Evolutionary conservation across 2,797 vertebrate genomes (phyloP).

Genomic region (Myripristis jacobus): DNA sequence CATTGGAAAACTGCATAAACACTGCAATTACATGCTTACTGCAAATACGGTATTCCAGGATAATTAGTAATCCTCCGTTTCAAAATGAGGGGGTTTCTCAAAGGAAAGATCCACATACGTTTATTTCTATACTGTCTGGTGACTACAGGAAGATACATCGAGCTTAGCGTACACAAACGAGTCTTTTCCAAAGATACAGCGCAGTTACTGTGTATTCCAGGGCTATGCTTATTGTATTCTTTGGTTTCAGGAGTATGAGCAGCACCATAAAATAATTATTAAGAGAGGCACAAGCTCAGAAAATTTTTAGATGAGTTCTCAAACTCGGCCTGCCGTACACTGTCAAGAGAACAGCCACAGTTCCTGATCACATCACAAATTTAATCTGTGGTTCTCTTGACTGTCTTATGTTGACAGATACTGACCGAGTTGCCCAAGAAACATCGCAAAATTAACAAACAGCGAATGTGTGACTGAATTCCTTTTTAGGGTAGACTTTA

Average conservation of each 20-base stretch:
- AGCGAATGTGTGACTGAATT: background rate
- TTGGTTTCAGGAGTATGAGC: background rate
- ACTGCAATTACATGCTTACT: slow-evolving; percentile 52
- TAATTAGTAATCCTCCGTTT: slow-evolving; percentile 41
- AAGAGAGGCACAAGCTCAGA: too few species aligned
- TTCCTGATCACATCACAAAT: background rate
- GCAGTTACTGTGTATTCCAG: slow-evolving; percentile 6
- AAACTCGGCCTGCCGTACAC: too few species aligned
- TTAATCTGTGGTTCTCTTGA: background rate
- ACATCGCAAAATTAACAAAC: too few species aligned
- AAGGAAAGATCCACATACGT: slow-evolving; percentile 29
- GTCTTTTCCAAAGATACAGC: slow-evolving; percentile 19
- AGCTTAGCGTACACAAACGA: slow-evolving; percentile 21
- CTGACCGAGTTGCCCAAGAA: too few species aligned
- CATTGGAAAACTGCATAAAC: slow-evolving; percentile 29
- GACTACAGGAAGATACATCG: background rate
- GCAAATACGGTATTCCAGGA: slow-evolving; percentile 40
- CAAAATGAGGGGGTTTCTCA: slow-evolving; percentile 47
- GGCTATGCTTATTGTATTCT: background rate
- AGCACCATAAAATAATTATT: too few species aligned
- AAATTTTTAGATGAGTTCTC: too few species aligned
- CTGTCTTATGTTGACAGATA: background rate
- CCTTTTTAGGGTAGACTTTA: too few species aligned
- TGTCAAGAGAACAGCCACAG: too few species aligned
- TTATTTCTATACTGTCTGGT: slow-evolving; percentile 14